Evolutionary conservation across 1,140 invertebrate genomes (phyloP).

Genomic region (Sipha flava): DNA sequence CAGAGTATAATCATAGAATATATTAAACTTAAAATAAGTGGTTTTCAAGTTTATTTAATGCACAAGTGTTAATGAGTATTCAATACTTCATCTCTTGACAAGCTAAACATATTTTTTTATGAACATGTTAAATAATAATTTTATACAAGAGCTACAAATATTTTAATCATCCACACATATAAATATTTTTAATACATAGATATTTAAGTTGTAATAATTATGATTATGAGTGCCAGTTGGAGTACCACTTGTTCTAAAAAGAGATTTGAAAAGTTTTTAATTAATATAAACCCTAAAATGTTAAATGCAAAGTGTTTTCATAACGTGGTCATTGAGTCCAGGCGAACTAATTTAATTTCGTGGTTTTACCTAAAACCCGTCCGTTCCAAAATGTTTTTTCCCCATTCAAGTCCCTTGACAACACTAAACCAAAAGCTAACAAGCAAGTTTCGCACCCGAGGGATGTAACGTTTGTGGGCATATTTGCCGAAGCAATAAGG

Average conservation of each 20-base stretch:
- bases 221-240: not conserved
- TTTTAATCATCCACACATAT: no score
- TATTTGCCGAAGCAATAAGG: not conserved
- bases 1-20: no score
- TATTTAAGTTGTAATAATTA: not conserved
- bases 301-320: not conserved
- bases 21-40: no score
- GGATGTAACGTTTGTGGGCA: not conserved
- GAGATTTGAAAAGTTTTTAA: not conserved
- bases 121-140: no score
- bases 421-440: not conserved
- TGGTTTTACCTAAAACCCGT: not conserved
- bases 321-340: not conserved
- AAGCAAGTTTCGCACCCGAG: not conserved
- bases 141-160: no score
- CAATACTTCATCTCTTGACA: no score
- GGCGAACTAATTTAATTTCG: not conserved
- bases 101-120: no score
- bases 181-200: no score
- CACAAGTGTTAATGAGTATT: no score
- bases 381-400: not conserved
- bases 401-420: not conserved
- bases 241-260: not conserved
- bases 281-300: not conserved
- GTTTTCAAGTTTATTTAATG: no score